Base-by-base conservation (phyloP, 1,140 invertebrate genomes). In the Pentalonia nigronervosa region DNA sequence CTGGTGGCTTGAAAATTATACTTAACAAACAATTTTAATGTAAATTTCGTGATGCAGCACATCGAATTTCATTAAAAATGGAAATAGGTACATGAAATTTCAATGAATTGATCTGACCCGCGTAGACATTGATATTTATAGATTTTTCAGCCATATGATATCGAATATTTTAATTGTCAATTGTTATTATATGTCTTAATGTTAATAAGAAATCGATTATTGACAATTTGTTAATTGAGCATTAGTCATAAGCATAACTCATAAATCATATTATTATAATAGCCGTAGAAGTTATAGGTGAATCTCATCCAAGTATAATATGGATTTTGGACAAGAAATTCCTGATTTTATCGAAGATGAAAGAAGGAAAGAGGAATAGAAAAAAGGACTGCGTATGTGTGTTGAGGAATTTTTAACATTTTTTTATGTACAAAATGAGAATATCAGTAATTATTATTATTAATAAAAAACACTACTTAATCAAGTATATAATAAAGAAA, bases 171-270 rank as follows among this genome's bases (percentile, higher is more conserved):
- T 41, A 56, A 90, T 60, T 56, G 14, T 9, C 36, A 90, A 47
- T 48, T 48, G n/a, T 89, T 34, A 56, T 67, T 48, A 25, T n/a
- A 30, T 30, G 25, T 34, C 21, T 47, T 83, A 56, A 81, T 56
- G 47, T 92, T 47, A 23, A 83, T 34, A 11, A 48, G 20, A 91
- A 48, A 83, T 92, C 25, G 20, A 50, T 83, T n/a, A n/a, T 92
- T 76, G 41, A 91, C 60, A 81, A 50, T 34, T 91, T n/a, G n/a
- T 92, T 90, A 67, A 90, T 90, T 90, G 25, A 45, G 21, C 25
- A 90, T 90, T n/a, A 90, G 45, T 90, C 56, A 90, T 90, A 53
- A 50, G 30, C 60, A 14, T 67, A 67, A n/a, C 30, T n/a, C 25
- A 67, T 76, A 76, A 76, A 76, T 67, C 30, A 76, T 76, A 76